Evolutionary conservation across 2,113 vertebrate species (phyloP), one percentile per base, ranked within the genome.

Genomic region (Sitta europaea): DNA sequence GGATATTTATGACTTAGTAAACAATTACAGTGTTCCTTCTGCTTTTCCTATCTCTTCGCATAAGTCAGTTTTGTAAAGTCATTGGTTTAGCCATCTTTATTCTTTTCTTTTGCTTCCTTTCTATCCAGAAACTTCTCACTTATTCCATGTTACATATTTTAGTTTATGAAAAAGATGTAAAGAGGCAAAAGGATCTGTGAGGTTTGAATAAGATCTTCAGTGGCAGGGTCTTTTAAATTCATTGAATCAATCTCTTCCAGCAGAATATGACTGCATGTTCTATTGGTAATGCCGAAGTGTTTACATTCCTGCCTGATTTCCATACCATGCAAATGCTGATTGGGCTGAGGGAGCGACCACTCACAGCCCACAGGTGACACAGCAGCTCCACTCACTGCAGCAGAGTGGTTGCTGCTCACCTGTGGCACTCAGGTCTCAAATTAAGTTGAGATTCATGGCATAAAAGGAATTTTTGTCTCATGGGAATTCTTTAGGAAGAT

Each of bases 321-420:
- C 28, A 22, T 10, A 7, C 16, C 6, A 1, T 3, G 4, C 21
- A 79, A 47, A 43, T 22, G 8, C 53, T 43, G 36, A 16, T 59
- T 53, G 29, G 36, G 45, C 50, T 33, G 51, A 0, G 1, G 8
- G 9, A 57, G 47, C 0, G 2, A 17, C 11, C 33, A 21, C 7
- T 7, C 42, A 3, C 0, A 1, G 29, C 36, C 28, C 43, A 12
- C 27, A 2, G 27, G 55, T 0, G 1, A 14, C 62, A 31, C 1
- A 2, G 7, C 5, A 54, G 38, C 58, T 79, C 62, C n/a, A 13
- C 0, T 0, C 21, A 4, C 23, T 15, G 38, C 6, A 2, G 42
- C 23, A 36, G 23, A 11, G 7, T 1, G 1, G 7, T 1, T 47
- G 47, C 54, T 88, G 54, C 47, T 76, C 35, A 33, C 0, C 0